Conservation (phyloP, 2,888 invertebrate genomes). For the Coleophora flavipennella region DNA sequence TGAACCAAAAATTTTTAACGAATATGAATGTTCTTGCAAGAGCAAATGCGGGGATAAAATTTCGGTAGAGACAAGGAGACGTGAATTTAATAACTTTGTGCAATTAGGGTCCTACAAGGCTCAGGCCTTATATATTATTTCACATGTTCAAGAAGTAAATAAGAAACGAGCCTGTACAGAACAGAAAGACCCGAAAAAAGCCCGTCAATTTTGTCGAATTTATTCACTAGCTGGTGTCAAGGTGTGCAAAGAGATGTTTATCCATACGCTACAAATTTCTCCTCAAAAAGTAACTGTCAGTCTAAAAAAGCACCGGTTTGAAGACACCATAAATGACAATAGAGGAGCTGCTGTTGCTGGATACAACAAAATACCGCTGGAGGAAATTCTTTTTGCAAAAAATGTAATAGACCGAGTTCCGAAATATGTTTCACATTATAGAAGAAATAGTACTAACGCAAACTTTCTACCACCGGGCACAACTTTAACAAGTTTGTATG, state of each 20-base stretch:
- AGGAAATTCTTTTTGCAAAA: conserved; percentile 1
- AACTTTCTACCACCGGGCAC: conserved; percentile 4
- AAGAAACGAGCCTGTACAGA: conserved; percentile 1
- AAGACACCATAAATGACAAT: background rate
- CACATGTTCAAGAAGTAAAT: conserved; percentile 6
- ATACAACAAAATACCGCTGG: background rate
- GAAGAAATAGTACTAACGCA: too few relatives aligned
- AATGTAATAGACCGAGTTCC: conserved; percentile 1
- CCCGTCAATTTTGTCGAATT: background rate
- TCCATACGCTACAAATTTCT: conserved; percentile 2
- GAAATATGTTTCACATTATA: conserved; percentile 8
- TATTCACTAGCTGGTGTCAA: conserved; percentile 1
- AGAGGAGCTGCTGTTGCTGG: background rate
- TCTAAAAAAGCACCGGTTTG: background rate
- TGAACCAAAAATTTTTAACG: conserved; percentile 8
- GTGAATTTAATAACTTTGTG: conserved; percentile 12
- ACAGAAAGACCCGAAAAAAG: conserved; percentile 1
- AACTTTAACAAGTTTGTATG: conserved; percentile 6
- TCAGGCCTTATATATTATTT: conserved; percentile 11
- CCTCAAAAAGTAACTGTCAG: conserved; percentile 2
- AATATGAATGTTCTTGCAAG: conserved; percentile 7
- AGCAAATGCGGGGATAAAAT: conserved; percentile 5
- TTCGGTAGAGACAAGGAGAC: conserved; percentile 9
- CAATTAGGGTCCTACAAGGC: conserved; percentile 12
- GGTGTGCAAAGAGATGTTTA: conserved; percentile 5